A percentile compares a stretch with the other conserved stretches of the same genome.
phyloP scores from a whole-genome alignment of 1,140 invertebrate species.

The Pseudomyrmex concolor region DNA sequence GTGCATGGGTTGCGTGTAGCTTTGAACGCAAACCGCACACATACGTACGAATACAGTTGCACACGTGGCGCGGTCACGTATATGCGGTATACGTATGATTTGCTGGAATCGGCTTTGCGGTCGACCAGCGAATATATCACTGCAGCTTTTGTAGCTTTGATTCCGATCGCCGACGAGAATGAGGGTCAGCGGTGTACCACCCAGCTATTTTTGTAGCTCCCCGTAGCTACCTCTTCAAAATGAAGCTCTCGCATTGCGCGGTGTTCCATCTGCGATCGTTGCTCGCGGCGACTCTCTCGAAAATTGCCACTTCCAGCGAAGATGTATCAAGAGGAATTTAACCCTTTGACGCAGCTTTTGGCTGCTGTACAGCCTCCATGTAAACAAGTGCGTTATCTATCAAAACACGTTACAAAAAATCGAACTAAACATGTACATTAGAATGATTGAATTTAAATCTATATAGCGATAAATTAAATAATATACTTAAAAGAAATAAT shows the following conservation, averaged over 20 bases:
- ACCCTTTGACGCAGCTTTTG: conserved; percentile 14
- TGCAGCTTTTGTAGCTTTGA: conserved; percentile 71
- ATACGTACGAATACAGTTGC: neutral
- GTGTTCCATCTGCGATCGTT: conserved; percentile 14
- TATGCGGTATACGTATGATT: conserved; percentile 64
- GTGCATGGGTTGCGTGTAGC: neutral
- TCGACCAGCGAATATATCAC: conserved; percentile 66
- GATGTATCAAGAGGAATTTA: conserved; percentile 41
- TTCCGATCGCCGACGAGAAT: conserved; percentile 67
- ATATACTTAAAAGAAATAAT: neutral
- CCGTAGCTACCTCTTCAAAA: conserved; percentile 38
- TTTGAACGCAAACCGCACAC: conserved; percentile 1
- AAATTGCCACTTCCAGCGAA: conserved; percentile 41
- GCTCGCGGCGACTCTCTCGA: conserved; percentile 9
- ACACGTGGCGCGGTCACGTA: conserved; percentile 43
- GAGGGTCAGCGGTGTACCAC: conserved; percentile 61
- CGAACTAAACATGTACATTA: neutral
- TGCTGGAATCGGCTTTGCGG: conserved; percentile 70
- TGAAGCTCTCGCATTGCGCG: conserved; percentile 41
- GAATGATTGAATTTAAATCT: neutral
- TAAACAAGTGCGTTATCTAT: conserved; percentile 29
- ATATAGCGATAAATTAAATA: neutral
- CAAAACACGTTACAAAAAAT: neutral
- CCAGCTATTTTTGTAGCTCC: conserved; percentile 41
- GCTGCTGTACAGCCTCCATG: neutral